phyloP scores from a whole-genome alignment of 2,113 vertebrate species.

The Sturnus vulgaris region DNA sequence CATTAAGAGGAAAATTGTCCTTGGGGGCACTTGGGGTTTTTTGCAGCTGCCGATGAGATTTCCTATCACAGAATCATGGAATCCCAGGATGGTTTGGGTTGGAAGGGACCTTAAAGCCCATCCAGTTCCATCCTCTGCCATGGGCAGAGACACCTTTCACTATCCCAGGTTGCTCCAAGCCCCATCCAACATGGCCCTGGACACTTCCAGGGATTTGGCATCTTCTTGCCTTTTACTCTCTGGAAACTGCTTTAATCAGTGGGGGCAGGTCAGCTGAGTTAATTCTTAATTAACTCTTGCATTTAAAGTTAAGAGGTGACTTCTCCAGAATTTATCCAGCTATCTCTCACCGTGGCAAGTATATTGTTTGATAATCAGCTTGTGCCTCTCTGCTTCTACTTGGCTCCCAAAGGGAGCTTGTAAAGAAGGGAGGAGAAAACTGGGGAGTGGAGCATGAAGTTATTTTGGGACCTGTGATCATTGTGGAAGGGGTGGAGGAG shows the following conservation, averaged over 20 bases:
- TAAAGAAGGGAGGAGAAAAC: background rate
- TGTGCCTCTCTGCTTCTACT: background rate
- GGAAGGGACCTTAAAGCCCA: background rate
- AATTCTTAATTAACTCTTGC: background rate
- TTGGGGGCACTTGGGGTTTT: background rate
- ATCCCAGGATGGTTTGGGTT: background rate
- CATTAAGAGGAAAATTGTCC: background rate
- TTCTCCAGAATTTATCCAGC: background rate
- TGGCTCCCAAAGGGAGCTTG: background rate
- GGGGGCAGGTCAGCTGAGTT: background rate
- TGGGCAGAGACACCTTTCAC: background rate
- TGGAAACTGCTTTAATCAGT: background rate
- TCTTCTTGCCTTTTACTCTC: background rate
- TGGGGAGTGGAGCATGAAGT: background rate
- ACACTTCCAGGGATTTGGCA: background rate
- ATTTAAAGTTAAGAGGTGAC: background rate
- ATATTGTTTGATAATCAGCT: background rate
- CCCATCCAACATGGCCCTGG: accelerated
- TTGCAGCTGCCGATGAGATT: background rate
- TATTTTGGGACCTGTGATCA: background rate
- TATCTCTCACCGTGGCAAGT: background rate
- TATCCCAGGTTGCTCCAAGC: background rate
- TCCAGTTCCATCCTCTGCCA: background rate
- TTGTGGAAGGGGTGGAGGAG: background rate
- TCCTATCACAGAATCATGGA: background rate